phyloP scores from a whole-genome alignment of 2,888 invertebrate genomes.

The Seira musarum region DNA sequence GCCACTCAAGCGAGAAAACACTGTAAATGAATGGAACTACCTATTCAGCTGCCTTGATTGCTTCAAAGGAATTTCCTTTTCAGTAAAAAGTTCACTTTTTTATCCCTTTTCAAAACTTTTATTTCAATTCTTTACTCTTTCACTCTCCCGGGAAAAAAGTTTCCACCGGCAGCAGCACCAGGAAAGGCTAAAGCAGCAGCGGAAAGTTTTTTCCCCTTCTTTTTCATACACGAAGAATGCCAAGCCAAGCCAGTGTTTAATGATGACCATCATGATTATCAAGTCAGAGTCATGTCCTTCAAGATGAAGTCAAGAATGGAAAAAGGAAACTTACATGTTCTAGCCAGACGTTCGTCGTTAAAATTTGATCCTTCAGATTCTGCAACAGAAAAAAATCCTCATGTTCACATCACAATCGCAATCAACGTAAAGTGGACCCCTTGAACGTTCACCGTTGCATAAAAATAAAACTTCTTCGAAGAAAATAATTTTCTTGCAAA shows the following conservation, averaged over 20 bases:
- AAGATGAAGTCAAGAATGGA: slow-evolving; percentile 4
- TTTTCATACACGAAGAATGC: neutral
- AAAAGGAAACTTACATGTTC: slow-evolving; percentile 84
- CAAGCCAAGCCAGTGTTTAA: neutral
- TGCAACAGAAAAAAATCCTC: slow-evolving; percentile 75
- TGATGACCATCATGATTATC: slow-evolving; percentile 20
- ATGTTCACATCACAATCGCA: neutral
- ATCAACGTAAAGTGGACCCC: neutral
- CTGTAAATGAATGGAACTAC: neutral
- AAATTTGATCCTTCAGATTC: slow-evolving; percentile 91
- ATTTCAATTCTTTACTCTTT: slow-evolving; percentile 6
- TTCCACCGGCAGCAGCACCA: too few species aligned
- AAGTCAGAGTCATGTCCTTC: slow-evolving; percentile 2
- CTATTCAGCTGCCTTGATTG: slow-evolving; percentile 1
- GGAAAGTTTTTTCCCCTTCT: slow-evolving; percentile 11
- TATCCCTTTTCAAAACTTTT: slow-evolving; percentile 5
- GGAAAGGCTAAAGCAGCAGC: neutral
- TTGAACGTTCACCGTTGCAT: neutral
- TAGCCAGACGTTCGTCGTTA: slow-evolving; percentile 95
- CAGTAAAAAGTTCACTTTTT: neutral
- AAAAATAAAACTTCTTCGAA: neutral
- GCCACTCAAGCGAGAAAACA: slow-evolving; percentile 5
- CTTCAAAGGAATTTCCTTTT: slow-evolving; percentile 1
- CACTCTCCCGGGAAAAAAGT: neutral
- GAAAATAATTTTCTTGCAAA: neutral